phyloP scores from a whole-genome alignment of 2,113 vertebrate species.

The Poecile atricapillus region DNA sequence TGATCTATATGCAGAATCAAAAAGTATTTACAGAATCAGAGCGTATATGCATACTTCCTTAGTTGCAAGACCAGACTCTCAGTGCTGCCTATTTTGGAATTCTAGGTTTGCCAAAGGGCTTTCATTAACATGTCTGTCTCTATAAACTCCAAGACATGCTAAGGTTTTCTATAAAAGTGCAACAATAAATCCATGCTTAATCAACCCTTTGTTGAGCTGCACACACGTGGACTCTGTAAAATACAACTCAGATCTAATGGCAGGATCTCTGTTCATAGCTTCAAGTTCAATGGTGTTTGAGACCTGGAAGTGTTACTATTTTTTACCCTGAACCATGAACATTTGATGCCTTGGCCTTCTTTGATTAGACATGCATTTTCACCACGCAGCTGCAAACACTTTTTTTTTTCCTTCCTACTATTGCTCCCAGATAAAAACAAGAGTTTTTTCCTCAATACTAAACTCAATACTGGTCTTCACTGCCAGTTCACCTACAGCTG shows the following conservation, averaged over 20 bases:
- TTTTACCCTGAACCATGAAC: constrained; percentile 11
- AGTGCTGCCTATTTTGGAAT: constrained; percentile 17
- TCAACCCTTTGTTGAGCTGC: constrained; percentile 29
- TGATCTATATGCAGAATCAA: background rate
- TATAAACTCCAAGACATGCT: constrained; percentile 29
- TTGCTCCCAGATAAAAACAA: constrained; percentile 77
- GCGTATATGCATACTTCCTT: background rate
- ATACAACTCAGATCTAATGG: constrained; percentile 13
- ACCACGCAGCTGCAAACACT: constrained; percentile 54
- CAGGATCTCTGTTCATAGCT: constrained; percentile 2
- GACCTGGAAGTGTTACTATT: constrained; percentile 32
- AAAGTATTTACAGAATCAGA: background rate
- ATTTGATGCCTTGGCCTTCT: constrained; percentile 28
- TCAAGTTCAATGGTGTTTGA: background rate
- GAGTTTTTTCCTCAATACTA: constrained; percentile 66
- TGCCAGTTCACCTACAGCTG: constrained; percentile 85
- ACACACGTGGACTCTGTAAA: constrained; percentile 43
- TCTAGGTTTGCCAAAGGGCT: background rate
- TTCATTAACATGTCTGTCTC: constrained; percentile 38
- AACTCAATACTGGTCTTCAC: constrained; percentile 79
- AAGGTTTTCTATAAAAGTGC: constrained; percentile 35
- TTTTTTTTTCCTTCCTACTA: constrained; percentile 62
- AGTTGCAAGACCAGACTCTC: background rate
- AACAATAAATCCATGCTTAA: constrained; percentile 55
- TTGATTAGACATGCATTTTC: constrained; percentile 67